phyloP scores from a whole-genome alignment of 2,113 vertebrate genomes.

The Camelus dromedarius region DNA sequence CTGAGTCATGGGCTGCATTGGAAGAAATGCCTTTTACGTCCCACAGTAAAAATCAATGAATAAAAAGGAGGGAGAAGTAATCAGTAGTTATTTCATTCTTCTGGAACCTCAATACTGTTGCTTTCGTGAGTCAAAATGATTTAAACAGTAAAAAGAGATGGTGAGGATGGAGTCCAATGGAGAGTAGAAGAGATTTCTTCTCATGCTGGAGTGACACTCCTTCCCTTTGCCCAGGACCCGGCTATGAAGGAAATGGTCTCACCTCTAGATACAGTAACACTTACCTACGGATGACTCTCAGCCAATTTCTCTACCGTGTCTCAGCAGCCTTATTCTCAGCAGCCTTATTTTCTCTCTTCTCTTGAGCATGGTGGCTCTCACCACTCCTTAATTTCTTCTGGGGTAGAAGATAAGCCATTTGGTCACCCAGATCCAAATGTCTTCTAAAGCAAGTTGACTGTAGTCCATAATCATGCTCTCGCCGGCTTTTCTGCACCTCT shows the following conservation, averaged over 20 bases:
- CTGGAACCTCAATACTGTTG: not conserved
- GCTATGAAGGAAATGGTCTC: rapidly evolving
- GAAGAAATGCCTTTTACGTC: not conserved
- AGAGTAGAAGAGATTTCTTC: not conserved
- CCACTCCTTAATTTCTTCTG: not conserved
- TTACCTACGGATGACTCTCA: not conserved
- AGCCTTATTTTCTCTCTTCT: not conserved
- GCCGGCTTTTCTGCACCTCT: not conserved
- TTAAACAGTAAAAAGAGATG: not conserved
- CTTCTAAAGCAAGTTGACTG: not conserved
- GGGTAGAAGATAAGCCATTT: not conserved
- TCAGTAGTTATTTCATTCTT: not conserved
- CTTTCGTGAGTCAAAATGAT: not conserved
- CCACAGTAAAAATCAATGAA: not conserved
- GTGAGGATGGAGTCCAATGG: not conserved
- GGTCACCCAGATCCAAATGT: not conserved
- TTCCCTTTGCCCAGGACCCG: not conserved
- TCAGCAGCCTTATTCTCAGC: not conserved
- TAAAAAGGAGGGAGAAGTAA: not conserved
- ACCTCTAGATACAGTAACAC: no score
- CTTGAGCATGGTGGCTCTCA: not conserved
- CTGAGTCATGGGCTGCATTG: not conserved
- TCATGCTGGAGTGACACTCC: not conserved
- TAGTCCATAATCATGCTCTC: not conserved
- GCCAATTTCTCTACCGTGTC: not conserved